These are phyloP conservation scores for Cephonodes hylas DNA, from an alignment of 2,888 invertebrate species.

Conservation along the genomic window DNA sequence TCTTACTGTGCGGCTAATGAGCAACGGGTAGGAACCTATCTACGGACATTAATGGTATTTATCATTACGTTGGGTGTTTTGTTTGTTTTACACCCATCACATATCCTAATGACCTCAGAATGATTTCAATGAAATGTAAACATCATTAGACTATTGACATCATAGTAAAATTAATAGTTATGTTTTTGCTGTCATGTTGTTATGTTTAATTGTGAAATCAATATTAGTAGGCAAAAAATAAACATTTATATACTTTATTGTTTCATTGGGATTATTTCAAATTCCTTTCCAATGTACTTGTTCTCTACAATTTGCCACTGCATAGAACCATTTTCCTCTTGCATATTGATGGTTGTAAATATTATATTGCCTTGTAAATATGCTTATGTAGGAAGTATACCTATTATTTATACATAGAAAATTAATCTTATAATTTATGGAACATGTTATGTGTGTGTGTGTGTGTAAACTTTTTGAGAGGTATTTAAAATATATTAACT, in stretches of 20 bases:
- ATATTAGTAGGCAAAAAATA: background rate
- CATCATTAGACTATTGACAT: no score
- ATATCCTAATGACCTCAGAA: background rate
- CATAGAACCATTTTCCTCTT: background rate
- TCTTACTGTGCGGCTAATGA: constrained; percentile 76
- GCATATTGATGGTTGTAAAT: background rate
- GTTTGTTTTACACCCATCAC: constrained; percentile 15
- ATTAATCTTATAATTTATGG: background rate
- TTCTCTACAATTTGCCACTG: background rate
- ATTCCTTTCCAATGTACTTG: background rate
- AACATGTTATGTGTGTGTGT: background rate
- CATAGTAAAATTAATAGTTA: background rate
- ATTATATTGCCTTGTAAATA: background rate
- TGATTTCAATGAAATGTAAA: background rate
- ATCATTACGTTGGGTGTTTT: constrained; percentile 32
- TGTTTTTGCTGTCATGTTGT: background rate
- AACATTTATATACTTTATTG: background rate
- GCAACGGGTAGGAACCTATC: constrained; percentile 74
- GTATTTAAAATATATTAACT: background rate
- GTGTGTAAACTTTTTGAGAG: background rate
- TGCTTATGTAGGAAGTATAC: background rate
- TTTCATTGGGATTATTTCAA: background rate
- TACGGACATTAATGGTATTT: constrained; percentile 78
- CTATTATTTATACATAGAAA: background rate
- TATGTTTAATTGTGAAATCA: background rate